Conservation (phyloP, 2,113 vertebrate genomes). For the Corythornis vintsioides region DNA sequence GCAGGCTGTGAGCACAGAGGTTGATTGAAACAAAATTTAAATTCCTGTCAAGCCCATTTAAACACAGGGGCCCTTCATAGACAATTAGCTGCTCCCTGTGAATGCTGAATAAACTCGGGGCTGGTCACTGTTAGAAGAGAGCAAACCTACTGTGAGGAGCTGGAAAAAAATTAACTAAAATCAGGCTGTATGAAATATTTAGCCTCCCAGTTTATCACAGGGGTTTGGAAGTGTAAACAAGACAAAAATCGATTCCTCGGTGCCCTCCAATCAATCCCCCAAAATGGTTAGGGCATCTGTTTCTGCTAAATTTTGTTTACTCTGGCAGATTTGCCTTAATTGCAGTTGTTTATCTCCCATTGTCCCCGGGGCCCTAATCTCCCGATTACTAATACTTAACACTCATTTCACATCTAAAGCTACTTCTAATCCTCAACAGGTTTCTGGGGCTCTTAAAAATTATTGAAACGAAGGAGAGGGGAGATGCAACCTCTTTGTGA, state of each 20-base stretch:
- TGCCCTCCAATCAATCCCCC: slow-evolving; percentile 84
- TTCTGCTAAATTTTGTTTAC: slow-evolving; percentile 82
- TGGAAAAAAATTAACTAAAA: slow-evolving; percentile 79
- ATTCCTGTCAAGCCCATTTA: slow-evolving; percentile 87
- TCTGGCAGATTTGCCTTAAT: slow-evolving; percentile 84
- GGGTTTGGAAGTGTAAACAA: slow-evolving; percentile 93
- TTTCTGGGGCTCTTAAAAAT: slow-evolving; percentile 81
- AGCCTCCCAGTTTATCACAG: slow-evolving; percentile 77
- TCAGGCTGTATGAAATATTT: slow-evolving; percentile 80
- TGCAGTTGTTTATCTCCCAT: slow-evolving; percentile 87
- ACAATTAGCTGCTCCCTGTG: slow-evolving; percentile 85
- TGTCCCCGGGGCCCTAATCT: slow-evolving; percentile 81
- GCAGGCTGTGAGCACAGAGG: slow-evolving; percentile 81
- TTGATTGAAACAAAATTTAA: slow-evolving; percentile 87
- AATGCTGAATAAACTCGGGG: slow-evolving; percentile 77
- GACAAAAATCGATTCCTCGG: slow-evolving; percentile 91
- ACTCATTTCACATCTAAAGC: slow-evolving; percentile 88
- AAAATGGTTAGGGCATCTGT: slow-evolving; percentile 83
- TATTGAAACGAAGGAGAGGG: slow-evolving; percentile 60
- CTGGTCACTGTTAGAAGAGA: slow-evolving; percentile 76
- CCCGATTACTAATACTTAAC: slow-evolving; percentile 89
- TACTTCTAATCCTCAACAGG: slow-evolving; percentile 84
- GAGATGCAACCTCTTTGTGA: slow-evolving; percentile 84
- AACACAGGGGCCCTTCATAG: slow-evolving; percentile 85
- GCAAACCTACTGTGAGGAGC: slow-evolving; percentile 72